Evolutionary conservation across 2,888 invertebrate species (phyloP), one percentile per base, ranked within the genome.

Genomic region (Tribolium freemani): DNA sequence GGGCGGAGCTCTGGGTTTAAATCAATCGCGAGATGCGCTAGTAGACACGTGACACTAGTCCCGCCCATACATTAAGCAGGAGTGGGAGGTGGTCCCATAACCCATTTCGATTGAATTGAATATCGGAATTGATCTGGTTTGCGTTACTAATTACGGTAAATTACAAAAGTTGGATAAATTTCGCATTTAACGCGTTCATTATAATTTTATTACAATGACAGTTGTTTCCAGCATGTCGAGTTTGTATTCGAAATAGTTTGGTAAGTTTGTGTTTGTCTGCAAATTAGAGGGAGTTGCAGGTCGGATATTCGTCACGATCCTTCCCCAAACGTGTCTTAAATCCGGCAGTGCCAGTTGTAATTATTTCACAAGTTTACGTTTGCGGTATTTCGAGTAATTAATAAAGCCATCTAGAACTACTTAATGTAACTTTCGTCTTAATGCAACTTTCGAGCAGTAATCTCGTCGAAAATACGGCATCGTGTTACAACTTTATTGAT

Each of bases 401-500:
- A 64, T 64, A 64, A 64, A 64, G 64, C 21, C 54, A 64, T 54
- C 45, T 26, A 50, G 20, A 38, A 48, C 38, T 30, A 63, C 50
- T 51, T 51, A 63, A 50, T 51, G 50, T 48, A 63, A 63, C 63
- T 63, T 63, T 63, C 63, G 20, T 50, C 63, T 63, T 63, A 63
- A 63, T 63, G 63, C 63, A 63, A 63, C 63, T 63, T 63, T 63
- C 63, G 16, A 63, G 63, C 63, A 63, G 48, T 63, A 63, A 63
- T 50, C 63, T 63, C n/a, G 50, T 50, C 50, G 50, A 63, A 61
- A 63, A 63, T 63, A 50, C 50, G 26, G 26, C 51, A 51, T 54
- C 53, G n/a, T 9, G 68, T 56, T 54, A 56, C 57, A 20, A 46
- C 57, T 57, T 68, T 68, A 68, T 68, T 58, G 68, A 68, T 68